Evolutionary conservation across 2,113 vertebrate genomes (phyloP), one percentile per base, ranked within the genome.

Genomic region (Antechinus flavipes): DNA sequence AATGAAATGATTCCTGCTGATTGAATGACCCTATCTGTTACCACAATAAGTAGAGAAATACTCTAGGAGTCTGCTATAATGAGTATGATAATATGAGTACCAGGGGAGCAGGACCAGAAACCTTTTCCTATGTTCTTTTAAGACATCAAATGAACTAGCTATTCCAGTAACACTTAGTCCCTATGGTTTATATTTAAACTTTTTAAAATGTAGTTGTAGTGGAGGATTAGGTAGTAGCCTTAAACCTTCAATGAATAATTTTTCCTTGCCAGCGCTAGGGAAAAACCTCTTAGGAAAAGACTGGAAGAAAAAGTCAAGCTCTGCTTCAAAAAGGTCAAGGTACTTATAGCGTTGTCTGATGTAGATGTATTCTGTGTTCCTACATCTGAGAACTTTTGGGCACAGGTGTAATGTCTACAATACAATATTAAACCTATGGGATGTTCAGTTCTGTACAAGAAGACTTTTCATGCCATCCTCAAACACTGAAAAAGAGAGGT

Each of bases 221-320:
- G 2, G 91, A 94, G 93, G 61, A 93, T 84, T 42, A 54, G 10
- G 50, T 24, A 92, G 96, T 93, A 97, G 94, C 68, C 93, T 97
- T 84, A 91, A 76, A 42, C 54, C 52, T 95, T 97, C 92, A 94
- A 94, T 84, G 95, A 94, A 90, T 94, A 53, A 92, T 95, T 97
- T 93, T 95, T 91, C 49, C 58, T 84, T 84, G n/a, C 35, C 8
- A 56, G 94, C 5, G 27, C 90, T 93, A 89, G 68, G 93, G 52
- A 96, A 68, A 91, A 49, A 42, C 42, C 94, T 97, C 93, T 93
- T 55, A 90, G 35, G 26, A 76, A 91, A 96, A 95, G 76, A 46
- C 54, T 96, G 93, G 95, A 96, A 97, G 95, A 90, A 91, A 94
- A 97, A 92, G 94, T 58, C 93, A 95, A 97, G 90, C 90, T 94